Evolutionary conservation across 2,797 vertebrate genomes (phyloP).

Genomic region (Lagocephalus sceleratus): DNA sequence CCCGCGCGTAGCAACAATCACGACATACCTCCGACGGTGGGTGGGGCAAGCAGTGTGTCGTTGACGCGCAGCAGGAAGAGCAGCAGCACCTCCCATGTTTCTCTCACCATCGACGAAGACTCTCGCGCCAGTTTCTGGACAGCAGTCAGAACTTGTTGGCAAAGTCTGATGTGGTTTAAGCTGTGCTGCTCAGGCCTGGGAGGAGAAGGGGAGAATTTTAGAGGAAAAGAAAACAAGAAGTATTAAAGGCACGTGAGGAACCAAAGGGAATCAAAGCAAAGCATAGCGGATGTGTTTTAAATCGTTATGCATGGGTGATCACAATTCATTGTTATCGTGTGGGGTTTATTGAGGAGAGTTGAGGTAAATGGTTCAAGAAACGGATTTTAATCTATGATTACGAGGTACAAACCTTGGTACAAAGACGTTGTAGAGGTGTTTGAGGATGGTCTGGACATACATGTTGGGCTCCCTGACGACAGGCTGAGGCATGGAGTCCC

Average conservation of each 20-base stretch:
- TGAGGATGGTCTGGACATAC: conserved; percentile 93
- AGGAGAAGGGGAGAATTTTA: conserved; percentile 6
- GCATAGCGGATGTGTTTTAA: too few species aligned
- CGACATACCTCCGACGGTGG: conserved; percentile 86
- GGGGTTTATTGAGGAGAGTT: background rate
- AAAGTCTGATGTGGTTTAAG: conserved; percentile 89
- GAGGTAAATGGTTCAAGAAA: background rate
- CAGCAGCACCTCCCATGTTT: conserved; percentile 95
- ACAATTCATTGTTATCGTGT: too few species aligned
- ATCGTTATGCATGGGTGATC: too few species aligned
- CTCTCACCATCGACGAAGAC: conserved; percentile 86
- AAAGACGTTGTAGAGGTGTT: conserved; percentile 95
- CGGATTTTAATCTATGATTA: background rate
- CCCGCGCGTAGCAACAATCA: too few species aligned
- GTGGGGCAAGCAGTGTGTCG: conserved; percentile 90
- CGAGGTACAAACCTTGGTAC: conserved; percentile 83
- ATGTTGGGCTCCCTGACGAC: conserved; percentile 92
- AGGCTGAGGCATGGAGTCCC: conserved; percentile 91
- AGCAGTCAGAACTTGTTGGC: conserved; percentile 90
- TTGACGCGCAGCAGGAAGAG: conserved; percentile 94
- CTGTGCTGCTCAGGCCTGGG: conserved; percentile 82
- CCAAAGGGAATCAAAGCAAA: too few species aligned
- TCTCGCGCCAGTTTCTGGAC: conserved; percentile 94
- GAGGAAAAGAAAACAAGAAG: conserved; percentile 1
- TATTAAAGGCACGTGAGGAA: too few species aligned